These are phyloP conservation scores for Platyura marginata DNA, from an alignment of 1,140 invertebrate species.

Conservation along the genomic window DNA sequence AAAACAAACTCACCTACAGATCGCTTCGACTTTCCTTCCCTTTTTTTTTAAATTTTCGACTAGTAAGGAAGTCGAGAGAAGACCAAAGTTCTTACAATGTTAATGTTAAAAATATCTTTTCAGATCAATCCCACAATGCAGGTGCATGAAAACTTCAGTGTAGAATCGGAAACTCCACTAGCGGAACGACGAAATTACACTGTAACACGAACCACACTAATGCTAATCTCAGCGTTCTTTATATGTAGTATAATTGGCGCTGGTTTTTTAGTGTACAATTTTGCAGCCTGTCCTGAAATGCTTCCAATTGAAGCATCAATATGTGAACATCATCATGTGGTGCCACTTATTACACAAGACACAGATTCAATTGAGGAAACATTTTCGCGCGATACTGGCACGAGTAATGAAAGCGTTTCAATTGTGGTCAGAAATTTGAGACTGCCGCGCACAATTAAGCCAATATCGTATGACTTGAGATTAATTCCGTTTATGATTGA, in stretches of 20 bases:
- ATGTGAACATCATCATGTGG: conserved; percentile 12
- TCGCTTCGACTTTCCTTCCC: too few species aligned
- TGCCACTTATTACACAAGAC: conserved; percentile 23
- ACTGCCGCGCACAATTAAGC: conserved; percentile 41
- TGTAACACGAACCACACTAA: conserved; percentile 14
- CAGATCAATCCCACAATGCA: background rate
- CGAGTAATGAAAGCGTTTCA: conserved; percentile 13
- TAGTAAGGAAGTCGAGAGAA: too few species aligned
- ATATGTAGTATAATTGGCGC: conserved; percentile 26
- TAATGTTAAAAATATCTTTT: too few species aligned
- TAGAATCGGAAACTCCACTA: conserved; percentile 11
- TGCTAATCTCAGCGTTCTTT: conserved; percentile 15
- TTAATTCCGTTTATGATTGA: conserved; percentile 49
- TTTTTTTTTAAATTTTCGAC: too few species aligned
- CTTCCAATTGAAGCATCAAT: conserved; percentile 11
- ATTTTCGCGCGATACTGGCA: conserved; percentile 14
- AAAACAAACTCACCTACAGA: too few species aligned
- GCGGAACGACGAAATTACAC: conserved; percentile 7
- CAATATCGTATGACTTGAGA: conserved; percentile 45
- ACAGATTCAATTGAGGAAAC: conserved; percentile 18
- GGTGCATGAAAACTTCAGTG: background rate
- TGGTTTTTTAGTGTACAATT: conserved; percentile 46
- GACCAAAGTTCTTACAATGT: too few species aligned
- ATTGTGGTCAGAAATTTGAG: too few species aligned
- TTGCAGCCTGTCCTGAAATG: conserved; percentile 36